Evolutionary conservation across 92 coral and sea anemone genomes (phyloP).

Genomic region (Phenganax marumi): DNA sequence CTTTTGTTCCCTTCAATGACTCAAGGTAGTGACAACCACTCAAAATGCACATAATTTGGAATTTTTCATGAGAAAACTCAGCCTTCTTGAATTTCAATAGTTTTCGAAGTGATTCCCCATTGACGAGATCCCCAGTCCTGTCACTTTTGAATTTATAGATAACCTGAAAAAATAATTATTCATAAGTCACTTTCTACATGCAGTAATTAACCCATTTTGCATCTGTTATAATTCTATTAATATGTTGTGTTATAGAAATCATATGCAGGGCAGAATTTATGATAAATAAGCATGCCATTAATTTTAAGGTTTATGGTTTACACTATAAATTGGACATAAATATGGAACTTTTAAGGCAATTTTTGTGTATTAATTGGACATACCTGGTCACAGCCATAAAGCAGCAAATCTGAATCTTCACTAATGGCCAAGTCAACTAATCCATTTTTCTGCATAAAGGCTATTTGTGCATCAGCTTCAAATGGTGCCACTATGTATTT

Average conservation of each 20-base stretch:
- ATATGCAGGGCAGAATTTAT: no score
- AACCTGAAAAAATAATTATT: not conserved
- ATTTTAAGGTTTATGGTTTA: no score
- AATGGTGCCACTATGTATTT: conserved; percentile 6
- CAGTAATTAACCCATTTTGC: no score
- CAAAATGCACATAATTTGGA: conserved; percentile 18
- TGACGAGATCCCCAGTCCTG: not conserved
- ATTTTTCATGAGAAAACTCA: not conserved
- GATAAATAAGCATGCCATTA: no score
- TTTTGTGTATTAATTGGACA: no score
- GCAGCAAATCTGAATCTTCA: conserved; percentile 26
- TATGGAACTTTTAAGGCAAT: no score
- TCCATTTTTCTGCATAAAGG: not conserved
- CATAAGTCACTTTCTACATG: no score
- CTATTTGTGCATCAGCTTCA: conserved; percentile 30
- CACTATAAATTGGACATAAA: no score
- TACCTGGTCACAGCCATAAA: conserved; percentile 10
- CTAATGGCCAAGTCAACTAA: conserved; percentile 3
- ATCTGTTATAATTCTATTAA: no score
- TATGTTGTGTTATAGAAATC: no score
- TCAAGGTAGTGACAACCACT: conserved; percentile 19
- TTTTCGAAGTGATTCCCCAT: not conserved
- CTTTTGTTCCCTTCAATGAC: not conserved
- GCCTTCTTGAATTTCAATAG: conserved; percentile 4
- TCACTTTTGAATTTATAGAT: conserved; percentile 5